Base-by-base conservation (phyloP, 2,888 invertebrate species). In the Lepetodrilus schrolli region DNA sequence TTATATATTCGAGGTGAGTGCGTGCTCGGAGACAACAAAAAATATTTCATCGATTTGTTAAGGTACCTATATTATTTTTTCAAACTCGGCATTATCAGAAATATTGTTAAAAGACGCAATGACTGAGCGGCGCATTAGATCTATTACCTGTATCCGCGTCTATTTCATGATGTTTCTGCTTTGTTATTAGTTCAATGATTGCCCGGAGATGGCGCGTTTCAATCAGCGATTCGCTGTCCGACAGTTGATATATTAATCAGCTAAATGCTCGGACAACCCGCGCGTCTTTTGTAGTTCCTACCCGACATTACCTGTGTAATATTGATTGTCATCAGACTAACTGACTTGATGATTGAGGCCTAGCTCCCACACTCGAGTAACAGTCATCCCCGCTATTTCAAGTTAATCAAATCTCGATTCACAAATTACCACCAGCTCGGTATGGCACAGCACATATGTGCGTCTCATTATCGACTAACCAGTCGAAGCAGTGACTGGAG, bases 381-480 rank as follows among this genome's bases (percentile, higher is more conserved):
- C 58, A 58, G 17, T 58, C 34, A 17, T 30, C 34, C 30, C 23
- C 34, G 21, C 68, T 20, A 34, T 68, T 43, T 47, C 68, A 68
- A 68, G 43, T 68, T 68, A 68, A 68, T 68, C 68, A 47, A 17
- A 21, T 10, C 47, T 68, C 23, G 43, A 8, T 38, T 68, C 30
- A 26, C 68, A 68, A 68, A 68, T 68, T 38, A 43, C 43, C 26
- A n/a, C 65, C 13, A 34, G 34, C 34, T 43, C 7, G 13, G 68
- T 21, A 21, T 68, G 26, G 5, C 20, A 30, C 47, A 47, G 68
- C 68, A 47, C 47, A 68, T 43, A 68, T 68, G 68, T 21, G 68
- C 38, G 26, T 47, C 30, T 47, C 47, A 58, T 58, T 58, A 58
- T 58, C 58, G 58, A 34, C 58, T 30, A 58, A 68, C 47, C 68